Base-by-base conservation (phyloP, 2,113 vertebrate genomes). In the Proterorhinus semilunaris region DNA sequence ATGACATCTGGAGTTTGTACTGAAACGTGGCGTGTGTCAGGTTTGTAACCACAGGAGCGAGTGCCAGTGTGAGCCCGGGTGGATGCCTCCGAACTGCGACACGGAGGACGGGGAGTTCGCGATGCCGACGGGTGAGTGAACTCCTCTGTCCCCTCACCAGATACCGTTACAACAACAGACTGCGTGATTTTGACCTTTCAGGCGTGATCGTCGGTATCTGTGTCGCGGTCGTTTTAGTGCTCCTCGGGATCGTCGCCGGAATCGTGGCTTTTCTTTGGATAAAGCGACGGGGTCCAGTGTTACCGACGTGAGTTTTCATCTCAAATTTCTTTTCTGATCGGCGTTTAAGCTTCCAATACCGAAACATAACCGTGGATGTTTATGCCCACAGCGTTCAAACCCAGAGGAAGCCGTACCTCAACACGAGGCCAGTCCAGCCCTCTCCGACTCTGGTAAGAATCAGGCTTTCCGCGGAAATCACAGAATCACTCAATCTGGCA, bases 61-160 rank as follows among this genome's bases (percentile, higher is more conserved):
- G 70, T 94, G 93, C 75, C 91, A 90, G 86, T 94, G 92, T 65
- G 80, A 90, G 51, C 82, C 89, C 0, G 93, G 93, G 0, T 94
- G 92, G 92, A 10, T 71, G 10, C 83, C 83, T 49, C 92, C 92
- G 2, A 3, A 66, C 74, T 94, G 92, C 36, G 27, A 27, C 0
- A 50, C 49, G 15, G 0, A 11, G 17, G 75, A 81, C 7, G 50
- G 0, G 10, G 0, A 0, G 0, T 63, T 42, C n/a, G 4, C 17
- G 2, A 6, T 82, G 6, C 77, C 80, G 16, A 16, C 6, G 6
- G 88, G 87, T 87, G 52, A 36, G 27, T 36, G 27, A 36, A 36
- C 27, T 36, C 2, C 27, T 36, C 27, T 5, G 27, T 36, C 27
- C 4, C 3, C 4, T 36, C 27, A 36, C 27, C 4, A 5, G 27